phyloP scores from a whole-genome alignment of 2,797 vertebrate species.

The Loriculus beryllinus region DNA sequence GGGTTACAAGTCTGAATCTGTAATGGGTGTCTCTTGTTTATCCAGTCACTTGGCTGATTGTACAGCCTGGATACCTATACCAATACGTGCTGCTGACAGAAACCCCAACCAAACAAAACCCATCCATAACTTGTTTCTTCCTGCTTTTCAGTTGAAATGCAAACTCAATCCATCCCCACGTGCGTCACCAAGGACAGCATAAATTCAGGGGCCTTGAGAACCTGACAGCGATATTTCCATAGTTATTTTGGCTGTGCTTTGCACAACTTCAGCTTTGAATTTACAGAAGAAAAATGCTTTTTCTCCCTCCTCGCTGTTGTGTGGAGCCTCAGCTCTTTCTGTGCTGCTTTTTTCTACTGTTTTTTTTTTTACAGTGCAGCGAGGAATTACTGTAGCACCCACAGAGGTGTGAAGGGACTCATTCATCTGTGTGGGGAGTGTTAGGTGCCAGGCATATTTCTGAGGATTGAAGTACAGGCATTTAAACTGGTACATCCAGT shows the following conservation, averaged over 20 bases:
- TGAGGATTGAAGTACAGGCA: slow-evolving; percentile 23
- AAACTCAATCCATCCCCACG: background rate
- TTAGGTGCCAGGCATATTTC: slow-evolving; percentile 58
- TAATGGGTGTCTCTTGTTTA: background rate
- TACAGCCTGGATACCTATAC: background rate
- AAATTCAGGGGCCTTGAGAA: slow-evolving; percentile 49
- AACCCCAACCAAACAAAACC: slow-evolving; percentile 16
- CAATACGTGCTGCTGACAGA: background rate
- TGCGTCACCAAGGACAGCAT: background rate
- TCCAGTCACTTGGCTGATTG: background rate
- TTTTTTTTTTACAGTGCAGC: background rate
- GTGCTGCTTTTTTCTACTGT: background rate
- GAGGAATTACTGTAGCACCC: slow-evolving; percentile 55
- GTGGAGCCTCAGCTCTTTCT: background rate
- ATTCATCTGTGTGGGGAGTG: slow-evolving; percentile 60
- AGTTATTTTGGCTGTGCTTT: slow-evolving; percentile 19
- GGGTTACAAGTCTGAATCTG: slow-evolving; percentile 42
- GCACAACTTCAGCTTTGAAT: slow-evolving; percentile 22
- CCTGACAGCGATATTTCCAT: background rate
- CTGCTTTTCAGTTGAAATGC: slow-evolving; percentile 27
- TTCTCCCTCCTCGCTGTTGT: background rate
- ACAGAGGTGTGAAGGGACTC: slow-evolving; percentile 61
- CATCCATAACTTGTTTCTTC: slow-evolving; percentile 39
- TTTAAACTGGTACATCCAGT: slow-evolving; percentile 43
- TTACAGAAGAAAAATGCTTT: background rate